These are phyloP conservation scores for Drosophila guanche DNA, from an alignment of 1,140 invertebrate species.

Conservation along the genomic window DNA sequence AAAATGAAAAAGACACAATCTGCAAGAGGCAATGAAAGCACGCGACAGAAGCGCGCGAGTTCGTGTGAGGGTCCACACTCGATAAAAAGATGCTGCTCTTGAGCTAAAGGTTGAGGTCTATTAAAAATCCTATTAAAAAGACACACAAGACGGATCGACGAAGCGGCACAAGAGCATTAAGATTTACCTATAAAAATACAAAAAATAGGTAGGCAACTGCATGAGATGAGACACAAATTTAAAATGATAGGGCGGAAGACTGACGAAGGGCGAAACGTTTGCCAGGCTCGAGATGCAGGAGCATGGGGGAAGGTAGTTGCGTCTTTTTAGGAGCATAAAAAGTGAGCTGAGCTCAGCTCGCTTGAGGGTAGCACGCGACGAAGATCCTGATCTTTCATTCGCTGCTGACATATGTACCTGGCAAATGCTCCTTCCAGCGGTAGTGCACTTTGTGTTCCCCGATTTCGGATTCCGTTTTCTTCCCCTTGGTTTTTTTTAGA, in stretches of 20 bases:
- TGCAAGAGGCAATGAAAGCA: constrained; percentile 31
- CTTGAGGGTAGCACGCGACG: constrained; percentile 70
- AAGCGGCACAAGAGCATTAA: constrained; percentile 69
- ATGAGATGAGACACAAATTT: constrained; percentile 47
- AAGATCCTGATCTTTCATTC: constrained; percentile 43
- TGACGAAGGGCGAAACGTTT: constrained; percentile 53
- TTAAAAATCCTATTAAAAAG: constrained; percentile 78
- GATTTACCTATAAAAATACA: constrained; percentile 77
- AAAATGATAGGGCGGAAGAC: constrained; percentile 27
- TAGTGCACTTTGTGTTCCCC: constrained; percentile 60
- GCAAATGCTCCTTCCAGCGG: constrained; percentile 15
- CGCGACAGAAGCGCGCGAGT: constrained; percentile 52
- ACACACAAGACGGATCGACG: constrained; percentile 60
- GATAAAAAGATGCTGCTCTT: constrained; percentile 44
- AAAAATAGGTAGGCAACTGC: constrained; percentile 57
- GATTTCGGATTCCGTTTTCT: constrained; percentile 39
- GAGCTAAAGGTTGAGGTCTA: constrained; percentile 43
- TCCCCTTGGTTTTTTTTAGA: constrained; percentile 38
- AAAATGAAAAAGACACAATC: constrained; percentile 18
- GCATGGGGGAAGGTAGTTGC: constrained; percentile 53
- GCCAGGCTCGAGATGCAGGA: constrained; percentile 62
- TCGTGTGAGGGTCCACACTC: constrained; percentile 7
- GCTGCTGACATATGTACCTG: constrained; percentile 47
- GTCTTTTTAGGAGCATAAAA: constrained; percentile 63
- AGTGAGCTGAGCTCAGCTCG: constrained; percentile 41